Base-by-base conservation (phyloP, 2,888 invertebrate species). In the Thera britannica region DNA sequence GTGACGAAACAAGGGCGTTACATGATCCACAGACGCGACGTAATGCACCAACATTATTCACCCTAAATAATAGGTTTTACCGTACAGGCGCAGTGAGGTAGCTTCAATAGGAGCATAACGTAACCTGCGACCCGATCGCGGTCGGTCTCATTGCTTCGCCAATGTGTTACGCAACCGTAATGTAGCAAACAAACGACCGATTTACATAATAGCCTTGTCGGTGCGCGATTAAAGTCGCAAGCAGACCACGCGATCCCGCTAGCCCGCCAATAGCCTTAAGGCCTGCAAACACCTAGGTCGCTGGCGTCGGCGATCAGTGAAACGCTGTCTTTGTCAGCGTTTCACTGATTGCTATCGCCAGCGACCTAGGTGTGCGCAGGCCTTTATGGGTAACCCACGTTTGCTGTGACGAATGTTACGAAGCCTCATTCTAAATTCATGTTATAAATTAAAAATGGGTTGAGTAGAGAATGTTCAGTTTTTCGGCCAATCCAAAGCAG, bases 121-220 rank as follows among this genome's bases (percentile, higher is more conserved):
- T 89, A 90, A 90, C 91, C 90, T 90, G 87, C 89, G 90, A 90
- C 90, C 90, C 80, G 79, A 70, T 56, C 66, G 63, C 62, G 70
- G 70, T 67, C 71, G 83, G 87, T 85, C 85, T 87, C 84, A 83
- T 86, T 86, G 86, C 86, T 83, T 79, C 79, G 83, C 87, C 88
- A 88, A 86, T 82, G 85, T 78, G 79, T 91, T 91, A 86, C 79
- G 81, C 89, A 91, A 91, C 79, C 70, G 81, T 83, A 87, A 84
- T 87, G 89, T 90, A 85, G 87, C 89, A 87, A 89, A 88, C 88
- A 89, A 89, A 89, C 83, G 89, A 84, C 81, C 87, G 87, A 88
- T 90, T 91, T 90, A 90, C 90, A 89, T 90, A 91, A 91, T 88
- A 88, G 86, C 85, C 84, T 86, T 86, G 89, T 84, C 83, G 84